A percentile compares a stretch with the other conserved stretches of the same genome.
Conservation (phyloP, 2,797 vertebrate genomes). For the Hyperoplus immaculatus region DNA sequence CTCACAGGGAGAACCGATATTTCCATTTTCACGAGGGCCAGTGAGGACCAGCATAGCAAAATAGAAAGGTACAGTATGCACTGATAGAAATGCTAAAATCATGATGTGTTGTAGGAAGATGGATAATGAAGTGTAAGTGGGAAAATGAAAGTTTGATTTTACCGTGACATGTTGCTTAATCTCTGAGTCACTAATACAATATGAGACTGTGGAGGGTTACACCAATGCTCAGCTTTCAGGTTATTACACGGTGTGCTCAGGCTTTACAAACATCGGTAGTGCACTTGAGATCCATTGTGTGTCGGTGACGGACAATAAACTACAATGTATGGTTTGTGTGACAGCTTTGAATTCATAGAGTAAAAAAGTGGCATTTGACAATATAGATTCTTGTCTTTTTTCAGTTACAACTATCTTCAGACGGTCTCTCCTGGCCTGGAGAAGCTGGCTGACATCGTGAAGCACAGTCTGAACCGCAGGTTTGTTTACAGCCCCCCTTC, state of each 20-base stretch:
- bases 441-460: conserved; percentile 91
- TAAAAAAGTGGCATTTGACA: conserved; percentile 19
- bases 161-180: conserved; percentile 1
- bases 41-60: conserved; percentile 42
- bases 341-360: conserved; percentile 1
- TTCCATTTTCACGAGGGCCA: conserved; percentile 41
- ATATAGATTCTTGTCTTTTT: conserved; percentile 43
- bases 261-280: conserved; percentile 20
- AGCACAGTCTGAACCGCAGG: conserved; percentile 87
- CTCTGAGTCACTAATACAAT: conserved; percentile 24
- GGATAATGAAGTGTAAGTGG: conserved; percentile 22
- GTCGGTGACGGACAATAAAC: not conserved
- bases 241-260: conserved; percentile 1
- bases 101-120: conserved; percentile 9
- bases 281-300: conserved; percentile 10
- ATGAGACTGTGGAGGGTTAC: conserved; percentile 17
- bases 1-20: conserved; percentile 13
- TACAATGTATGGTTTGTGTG: not conserved
- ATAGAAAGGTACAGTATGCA: conserved; percentile 39
- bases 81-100: conserved; percentile 17
- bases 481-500: conserved; percentile 87
- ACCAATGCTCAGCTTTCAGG: conserved; percentile 8
- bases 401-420: conserved; percentile 92
- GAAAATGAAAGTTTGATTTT: conserved; percentile 22
- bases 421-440: conserved; percentile 89